Conservation (phyloP, 2,113 vertebrate species). For the Arenaria interpres region DNA sequence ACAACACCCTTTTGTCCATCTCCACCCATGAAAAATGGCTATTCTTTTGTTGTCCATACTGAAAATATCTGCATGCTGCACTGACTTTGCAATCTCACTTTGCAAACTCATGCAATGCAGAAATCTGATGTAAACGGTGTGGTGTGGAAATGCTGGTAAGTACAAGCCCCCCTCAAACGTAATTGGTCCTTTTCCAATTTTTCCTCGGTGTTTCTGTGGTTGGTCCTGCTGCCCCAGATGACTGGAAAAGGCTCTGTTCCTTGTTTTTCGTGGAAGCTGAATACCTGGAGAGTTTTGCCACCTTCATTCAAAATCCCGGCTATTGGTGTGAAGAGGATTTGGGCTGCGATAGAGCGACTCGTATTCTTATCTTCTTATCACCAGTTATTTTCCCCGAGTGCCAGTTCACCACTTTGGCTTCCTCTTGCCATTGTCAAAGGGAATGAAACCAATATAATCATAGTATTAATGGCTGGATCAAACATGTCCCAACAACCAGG, state of each 20-base stretch:
- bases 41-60: background rate
- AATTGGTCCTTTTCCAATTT: background rate
- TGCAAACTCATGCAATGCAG: background rate
- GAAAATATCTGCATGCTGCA: background rate
- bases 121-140: accelerated
- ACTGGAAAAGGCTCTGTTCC: background rate
- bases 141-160: background rate
- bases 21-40: background rate
- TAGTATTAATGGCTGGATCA: background rate
- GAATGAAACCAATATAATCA: background rate
- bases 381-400: background rate
- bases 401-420: background rate
- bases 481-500: background rate
- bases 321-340: background rate
- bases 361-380: background rate
- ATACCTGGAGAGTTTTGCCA: background rate
- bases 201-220: background rate
- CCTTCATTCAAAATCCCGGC: background rate
- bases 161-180: background rate
- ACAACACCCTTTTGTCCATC: background rate
- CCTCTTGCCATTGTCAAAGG: background rate
- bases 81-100: background rate
- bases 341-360: background rate
- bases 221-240: background rate
- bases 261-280: background rate